Conservation (phyloP, 2,113 vertebrate genomes). For the Carlito syrichta region DNA sequence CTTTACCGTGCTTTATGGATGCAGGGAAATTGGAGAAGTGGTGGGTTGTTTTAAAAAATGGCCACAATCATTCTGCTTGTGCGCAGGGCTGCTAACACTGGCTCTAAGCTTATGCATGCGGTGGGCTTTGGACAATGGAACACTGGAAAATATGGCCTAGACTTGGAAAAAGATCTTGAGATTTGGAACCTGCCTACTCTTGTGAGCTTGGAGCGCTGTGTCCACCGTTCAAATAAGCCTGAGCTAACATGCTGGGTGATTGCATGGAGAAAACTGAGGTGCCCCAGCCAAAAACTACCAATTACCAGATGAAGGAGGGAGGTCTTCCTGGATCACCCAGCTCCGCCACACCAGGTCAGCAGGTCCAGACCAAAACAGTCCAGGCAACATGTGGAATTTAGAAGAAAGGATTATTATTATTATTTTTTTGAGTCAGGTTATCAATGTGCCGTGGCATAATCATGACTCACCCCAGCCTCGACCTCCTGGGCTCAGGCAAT, state of each 20-base stretch:
- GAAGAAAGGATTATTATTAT: too few relatives aligned
- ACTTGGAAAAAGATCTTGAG: background rate
- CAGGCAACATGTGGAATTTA: background rate
- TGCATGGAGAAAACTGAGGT: background rate
- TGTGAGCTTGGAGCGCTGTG: background rate
- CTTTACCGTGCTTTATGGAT: background rate
- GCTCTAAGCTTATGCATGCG: background rate
- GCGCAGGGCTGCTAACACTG: background rate
- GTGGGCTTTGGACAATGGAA: background rate
- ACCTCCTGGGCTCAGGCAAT: too few relatives aligned
- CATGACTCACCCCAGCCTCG: too few relatives aligned
- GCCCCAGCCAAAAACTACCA: background rate
- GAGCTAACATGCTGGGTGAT: background rate
- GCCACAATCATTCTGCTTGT: background rate
- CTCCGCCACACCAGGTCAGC: background rate
- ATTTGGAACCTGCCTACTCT: background rate
- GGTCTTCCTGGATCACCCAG: background rate
- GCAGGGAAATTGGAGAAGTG: background rate
- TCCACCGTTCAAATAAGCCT: background rate
- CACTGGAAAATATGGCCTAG: background rate
- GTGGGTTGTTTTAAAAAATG: background rate
- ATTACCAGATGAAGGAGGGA: background rate
- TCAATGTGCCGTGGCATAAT: too few relatives aligned
- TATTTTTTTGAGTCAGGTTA: too few relatives aligned
- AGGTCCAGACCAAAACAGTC: background rate